Base-by-base conservation (phyloP, 2,888 invertebrate species). In the Notodonta dromedarius region DNA sequence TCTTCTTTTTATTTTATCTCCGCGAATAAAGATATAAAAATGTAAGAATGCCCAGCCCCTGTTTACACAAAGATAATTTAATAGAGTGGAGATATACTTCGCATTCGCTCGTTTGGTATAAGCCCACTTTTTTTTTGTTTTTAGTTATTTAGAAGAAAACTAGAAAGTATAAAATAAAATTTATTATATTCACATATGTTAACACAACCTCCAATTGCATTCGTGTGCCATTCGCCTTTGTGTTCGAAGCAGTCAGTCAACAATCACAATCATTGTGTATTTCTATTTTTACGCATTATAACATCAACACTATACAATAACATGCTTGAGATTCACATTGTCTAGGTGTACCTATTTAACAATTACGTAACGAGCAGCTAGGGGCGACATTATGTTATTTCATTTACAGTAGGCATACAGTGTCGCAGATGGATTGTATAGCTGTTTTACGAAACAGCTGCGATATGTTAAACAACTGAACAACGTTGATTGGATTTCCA, bases 171-270 rank as follows among this genome's bases (percentile, higher is more conserved):
- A 77, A 81, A 79, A 79, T 79, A 80, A 66, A 78, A 67, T 80
- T 74, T 76, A 75, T 69, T 68, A 79, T 74, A 72, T 77, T 74
- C 71, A 70, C 72, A 81, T 73, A 77, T 72, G 71, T 70, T 68
- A 72, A 79, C 80, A 82, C 82, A 81, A 82, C 80, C 82, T 66
- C 63, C 67, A 74, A 76, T 69, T 63, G 70, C 65, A 58, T 71
- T 51, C 63, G 39, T 73, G 71, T 73, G 72, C 70, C 72, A 69
- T 71, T 70, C 63, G 55, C 64, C 67, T 57, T 58, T 62, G 59
- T 63, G 63, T 69, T 48, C 44, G 62, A 69, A 73, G 67, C 67
- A 63, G 66, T 70, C 58, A 58, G 57, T 66, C 57, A 58, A 59
- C 63, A 62, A 54, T 64, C 48, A 58, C 50, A 44, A 61, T 24